phyloP scores from a whole-genome alignment of 2,888 invertebrate genomes.

The Ditylenchus weischeri region DNA sequence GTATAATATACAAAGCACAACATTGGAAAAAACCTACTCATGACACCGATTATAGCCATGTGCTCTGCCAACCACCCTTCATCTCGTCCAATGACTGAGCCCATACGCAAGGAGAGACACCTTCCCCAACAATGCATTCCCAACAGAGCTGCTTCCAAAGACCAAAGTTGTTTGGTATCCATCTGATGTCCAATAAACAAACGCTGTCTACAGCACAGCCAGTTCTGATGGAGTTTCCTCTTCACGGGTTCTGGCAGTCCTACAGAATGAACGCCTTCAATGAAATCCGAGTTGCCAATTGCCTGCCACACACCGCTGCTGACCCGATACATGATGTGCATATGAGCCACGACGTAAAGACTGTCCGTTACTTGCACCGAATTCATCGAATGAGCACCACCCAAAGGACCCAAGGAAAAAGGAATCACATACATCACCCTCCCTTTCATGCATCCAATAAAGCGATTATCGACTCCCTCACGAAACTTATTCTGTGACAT shows the following conservation, averaged over 20 bases:
- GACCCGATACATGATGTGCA: slow-evolving; percentile 93
- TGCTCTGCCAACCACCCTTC: slow-evolving; percentile 99
- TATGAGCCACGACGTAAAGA: slow-evolving; percentile 86
- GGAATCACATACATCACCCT: slow-evolving; percentile 97
- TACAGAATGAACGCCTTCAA: slow-evolving; percentile 88
- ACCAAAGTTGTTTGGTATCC: slow-evolving; percentile 76
- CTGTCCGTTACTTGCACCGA: slow-evolving; percentile 90
- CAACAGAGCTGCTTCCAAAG: slow-evolving; percentile 70
- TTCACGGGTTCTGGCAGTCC: slow-evolving; percentile 73
- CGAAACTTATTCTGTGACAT: slow-evolving; percentile 80
- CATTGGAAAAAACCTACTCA: slow-evolving; percentile 7
- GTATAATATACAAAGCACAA: neutral
- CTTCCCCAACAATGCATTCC: slow-evolving; percentile 84
- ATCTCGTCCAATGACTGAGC: slow-evolving; percentile 81
- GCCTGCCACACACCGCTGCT: slow-evolving; percentile 65
- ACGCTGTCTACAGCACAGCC: slow-evolving; percentile 92
- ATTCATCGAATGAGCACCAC: slow-evolving; percentile 87
- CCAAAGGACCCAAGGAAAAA: slow-evolving; percentile 95
- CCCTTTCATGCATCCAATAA: too few relatives aligned
- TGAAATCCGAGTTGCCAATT: slow-evolving; percentile 66
- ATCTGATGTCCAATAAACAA: slow-evolving; percentile 85
- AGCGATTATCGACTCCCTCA: slow-evolving; percentile 72
- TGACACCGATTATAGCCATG: slow-evolving; percentile 72
- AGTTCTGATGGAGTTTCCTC: slow-evolving; percentile 62
- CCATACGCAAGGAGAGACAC: slow-evolving; percentile 92